Conservation (phyloP, 2,888 invertebrate genomes). For the Sesia bembeciformis region DNA sequence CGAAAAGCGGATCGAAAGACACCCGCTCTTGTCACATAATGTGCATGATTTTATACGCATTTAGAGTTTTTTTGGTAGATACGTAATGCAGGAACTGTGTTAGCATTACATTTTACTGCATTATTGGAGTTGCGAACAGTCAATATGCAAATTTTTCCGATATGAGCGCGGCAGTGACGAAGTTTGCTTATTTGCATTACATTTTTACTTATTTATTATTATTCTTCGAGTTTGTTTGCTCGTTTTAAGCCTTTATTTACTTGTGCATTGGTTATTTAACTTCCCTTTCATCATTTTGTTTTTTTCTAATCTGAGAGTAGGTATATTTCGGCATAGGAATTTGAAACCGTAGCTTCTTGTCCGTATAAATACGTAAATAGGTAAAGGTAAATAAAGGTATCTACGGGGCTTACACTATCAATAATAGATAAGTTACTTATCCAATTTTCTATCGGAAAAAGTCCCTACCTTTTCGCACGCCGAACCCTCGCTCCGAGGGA, state of each 20-base stretch:
- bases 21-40: constrained; percentile 45
- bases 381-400: background rate
- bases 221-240: background rate
- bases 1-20: constrained; percentile 37
- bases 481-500: constrained; percentile 22
- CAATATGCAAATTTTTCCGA: constrained; percentile 25
- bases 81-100: constrained; percentile 60
- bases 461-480: constrained; percentile 29
- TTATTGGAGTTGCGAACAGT: constrained; percentile 44
- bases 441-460: constrained; percentile 38
- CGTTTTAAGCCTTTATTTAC: background rate
- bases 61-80: constrained; percentile 38
- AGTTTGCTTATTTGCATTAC: background rate
- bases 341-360: background rate
- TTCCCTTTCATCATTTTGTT: no score
- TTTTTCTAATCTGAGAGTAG: no score
- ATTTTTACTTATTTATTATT: background rate
- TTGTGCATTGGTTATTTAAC: no score
- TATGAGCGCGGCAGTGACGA: background rate
- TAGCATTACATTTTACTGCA: constrained; percentile 49
- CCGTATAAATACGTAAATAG: background rate
- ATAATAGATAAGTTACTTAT: constrained; percentile 45
- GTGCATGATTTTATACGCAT: constrained; percentile 39
- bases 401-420: constrained; percentile 19
- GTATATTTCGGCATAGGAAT: no score